Conservation (phyloP, 2,113 vertebrate genomes). For the Sporophila hypoxantha region DNA sequence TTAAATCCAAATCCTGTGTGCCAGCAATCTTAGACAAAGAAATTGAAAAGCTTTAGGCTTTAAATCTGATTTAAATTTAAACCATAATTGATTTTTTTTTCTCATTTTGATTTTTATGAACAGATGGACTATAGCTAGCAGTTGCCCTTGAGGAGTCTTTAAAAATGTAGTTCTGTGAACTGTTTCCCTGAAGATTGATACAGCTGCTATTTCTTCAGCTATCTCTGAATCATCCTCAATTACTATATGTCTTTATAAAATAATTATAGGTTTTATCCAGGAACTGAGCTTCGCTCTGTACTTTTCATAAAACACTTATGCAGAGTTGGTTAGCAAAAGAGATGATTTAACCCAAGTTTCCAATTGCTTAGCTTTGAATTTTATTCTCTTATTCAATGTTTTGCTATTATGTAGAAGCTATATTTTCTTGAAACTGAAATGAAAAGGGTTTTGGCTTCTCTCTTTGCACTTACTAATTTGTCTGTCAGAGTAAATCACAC, state of each 20-base stretch:
- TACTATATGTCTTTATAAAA: conserved; percentile 49
- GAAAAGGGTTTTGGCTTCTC: conserved; percentile 8
- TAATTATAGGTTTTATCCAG: conserved; percentile 50
- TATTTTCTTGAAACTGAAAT: background rate
- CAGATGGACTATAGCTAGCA: conserved; percentile 30
- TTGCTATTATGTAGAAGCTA: conserved; percentile 2
- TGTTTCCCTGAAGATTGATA: conserved; percentile 53
- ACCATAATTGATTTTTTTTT: conserved; percentile 30
- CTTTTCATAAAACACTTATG: conserved; percentile 8
- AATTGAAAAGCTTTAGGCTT: conserved; percentile 23
- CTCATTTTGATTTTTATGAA: conserved; percentile 35
- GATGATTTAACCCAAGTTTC: conserved; percentile 17
- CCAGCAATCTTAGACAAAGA: background rate
- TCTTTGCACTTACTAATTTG: conserved; percentile 27
- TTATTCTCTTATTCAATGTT: conserved; percentile 14
- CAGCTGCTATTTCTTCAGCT: conserved; percentile 35
- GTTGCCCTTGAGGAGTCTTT: conserved; percentile 43
- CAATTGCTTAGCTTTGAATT: conserved; percentile 29
- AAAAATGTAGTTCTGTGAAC: conserved; percentile 25
- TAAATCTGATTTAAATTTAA: conserved; percentile 39
- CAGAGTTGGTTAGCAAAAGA: background rate
- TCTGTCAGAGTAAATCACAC: conserved; percentile 20
- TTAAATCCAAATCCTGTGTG: background rate
- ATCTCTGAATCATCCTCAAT: conserved; percentile 54
- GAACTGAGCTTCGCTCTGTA: background rate